Evolutionary conservation across 2,797 vertebrate genomes (phyloP).

Genomic region (Lates japonicus): DNA sequence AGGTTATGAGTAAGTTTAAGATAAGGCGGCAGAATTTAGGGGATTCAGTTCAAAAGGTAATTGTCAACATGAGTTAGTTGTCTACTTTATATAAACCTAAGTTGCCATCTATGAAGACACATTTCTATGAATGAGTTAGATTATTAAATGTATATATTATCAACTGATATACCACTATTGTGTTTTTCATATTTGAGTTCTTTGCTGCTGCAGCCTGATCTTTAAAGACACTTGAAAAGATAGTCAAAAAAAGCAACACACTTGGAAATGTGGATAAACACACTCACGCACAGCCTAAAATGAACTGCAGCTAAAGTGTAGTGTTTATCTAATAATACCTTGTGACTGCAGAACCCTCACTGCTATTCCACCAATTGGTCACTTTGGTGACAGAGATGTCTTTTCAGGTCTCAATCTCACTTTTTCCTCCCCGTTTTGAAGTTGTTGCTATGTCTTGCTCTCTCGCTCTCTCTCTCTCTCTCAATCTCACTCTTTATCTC

Average conservation of each 20-base stretch:
- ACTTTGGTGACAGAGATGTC: constrained; percentile 36
- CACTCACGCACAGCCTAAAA: constrained; percentile 18
- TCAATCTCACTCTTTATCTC: not conserved
- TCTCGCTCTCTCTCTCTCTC: not conserved
- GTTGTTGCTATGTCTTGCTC: not conserved
- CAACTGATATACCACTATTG: not conserved
- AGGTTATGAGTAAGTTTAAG: not conserved
- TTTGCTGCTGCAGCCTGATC: not conserved
- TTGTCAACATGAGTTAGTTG: not conserved
- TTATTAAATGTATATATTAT: not conserved
- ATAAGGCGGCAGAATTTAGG: not conserved
- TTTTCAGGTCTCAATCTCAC: constrained; percentile 28
- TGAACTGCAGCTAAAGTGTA: constrained; percentile 42
- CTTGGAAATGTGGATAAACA: not conserved
- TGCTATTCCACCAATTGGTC: constrained; percentile 33
- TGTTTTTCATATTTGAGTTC: not conserved
- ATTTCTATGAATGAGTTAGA: not conserved
- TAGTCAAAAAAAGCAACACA: not conserved
- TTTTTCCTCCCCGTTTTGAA: constrained; percentile 19
- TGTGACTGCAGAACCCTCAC: constrained; percentile 35
- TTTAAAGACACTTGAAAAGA: not conserved
- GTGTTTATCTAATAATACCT: constrained; percentile 45
- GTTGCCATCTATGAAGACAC: not conserved
- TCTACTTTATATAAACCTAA: not conserved
- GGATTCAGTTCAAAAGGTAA: not conserved